phyloP scores from a whole-genome alignment of 1,140 invertebrate genomes.

The Drepana arcuata region DNA sequence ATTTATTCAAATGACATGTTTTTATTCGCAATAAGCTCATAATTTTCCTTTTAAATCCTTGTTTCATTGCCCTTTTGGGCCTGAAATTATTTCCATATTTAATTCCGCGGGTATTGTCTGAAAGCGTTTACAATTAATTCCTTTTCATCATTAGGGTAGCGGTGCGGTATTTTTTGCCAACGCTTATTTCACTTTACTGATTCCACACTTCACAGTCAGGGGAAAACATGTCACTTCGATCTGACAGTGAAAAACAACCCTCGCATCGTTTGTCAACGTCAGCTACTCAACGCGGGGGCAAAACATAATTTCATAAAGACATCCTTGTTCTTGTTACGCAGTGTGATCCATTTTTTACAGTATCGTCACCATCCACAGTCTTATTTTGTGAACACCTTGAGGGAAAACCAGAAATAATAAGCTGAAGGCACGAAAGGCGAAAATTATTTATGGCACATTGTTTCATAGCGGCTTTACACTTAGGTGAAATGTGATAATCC shows the following conservation, averaged over 20 bases:
- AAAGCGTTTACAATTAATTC: too few relatives aligned
- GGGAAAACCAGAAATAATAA: conserved; percentile 2
- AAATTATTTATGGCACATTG: too few relatives aligned
- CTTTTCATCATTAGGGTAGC: conserved; percentile 11
- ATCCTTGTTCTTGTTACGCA: conserved; percentile 47
- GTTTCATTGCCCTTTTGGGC: too few relatives aligned
- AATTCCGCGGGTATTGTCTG: too few relatives aligned
- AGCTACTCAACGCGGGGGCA: conserved; percentile 45
- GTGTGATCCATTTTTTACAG: conserved; percentile 27
- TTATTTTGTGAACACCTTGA: conserved; percentile 24
- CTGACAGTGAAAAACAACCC: conserved; percentile 58
- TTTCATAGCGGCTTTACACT: too few relatives aligned
- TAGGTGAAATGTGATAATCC: too few relatives aligned
- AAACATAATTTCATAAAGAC: conserved; percentile 66
- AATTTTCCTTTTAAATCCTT: too few relatives aligned
- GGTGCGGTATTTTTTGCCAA: conserved; percentile 17
- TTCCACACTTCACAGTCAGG: conserved; percentile 38
- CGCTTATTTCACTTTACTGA: conserved; percentile 40
- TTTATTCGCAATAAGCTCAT: too few relatives aligned
- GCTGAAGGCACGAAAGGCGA: too few relatives aligned
- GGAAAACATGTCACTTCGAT: conserved; percentile 58
- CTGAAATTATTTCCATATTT: too few relatives aligned
- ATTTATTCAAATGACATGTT: too few relatives aligned
- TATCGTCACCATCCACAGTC: conserved; percentile 26
- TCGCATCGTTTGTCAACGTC: conserved; percentile 61